Base-by-base conservation (phyloP, 2,888 invertebrate genomes). In the Lepidochrysops patricia region DNA sequence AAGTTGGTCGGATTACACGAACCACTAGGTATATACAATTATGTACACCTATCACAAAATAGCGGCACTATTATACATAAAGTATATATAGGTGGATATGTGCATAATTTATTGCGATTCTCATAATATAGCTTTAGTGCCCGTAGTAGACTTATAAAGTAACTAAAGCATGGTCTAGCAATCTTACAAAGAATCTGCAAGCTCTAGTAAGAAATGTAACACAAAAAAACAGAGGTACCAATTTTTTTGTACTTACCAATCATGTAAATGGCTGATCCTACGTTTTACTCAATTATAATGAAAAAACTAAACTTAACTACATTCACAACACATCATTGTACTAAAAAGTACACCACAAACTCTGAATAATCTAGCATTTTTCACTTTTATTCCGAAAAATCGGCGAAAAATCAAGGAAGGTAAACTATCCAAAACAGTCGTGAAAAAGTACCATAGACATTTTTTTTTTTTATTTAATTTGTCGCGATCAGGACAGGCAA, bases 341-440 rank as follows among this genome's bases (percentile, higher is more conserved):
- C 73, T 67, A 69, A 69, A 63, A 68, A 71, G 69, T 72, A 76
- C 64, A 67, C 63, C 75, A 76, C 71, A 70, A 68, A 71, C 68
- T 69, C 67, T 72, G 76, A 82, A 77, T 73, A n/a, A 70, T 75
- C 72, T 77, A 74, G 76, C 83, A 85, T 86, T 72, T 77, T 82
- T 70, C 75, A 76, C 75, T 75, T 71, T 66, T 70, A 76, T 70
- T 78, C 76, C 78, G 80, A 83, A 83, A 84, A 88, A 77, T 88
- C 87, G 87, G 88, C 86, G 80, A 84, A 86, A 73, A 83, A 63
- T 80, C 82, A 79, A 84, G 84, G 80, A 82, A 86, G 79, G 79
- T 82, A 84, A 86, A 86, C 85, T 86, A 87, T 84, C 80, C 88
- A 89, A 89, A 89, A 89, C 88, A 89, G 88, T 88, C 88, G 84